phyloP scores from a whole-genome alignment of 2,888 invertebrate genomes.

The Clistopyga incitator region DNA sequence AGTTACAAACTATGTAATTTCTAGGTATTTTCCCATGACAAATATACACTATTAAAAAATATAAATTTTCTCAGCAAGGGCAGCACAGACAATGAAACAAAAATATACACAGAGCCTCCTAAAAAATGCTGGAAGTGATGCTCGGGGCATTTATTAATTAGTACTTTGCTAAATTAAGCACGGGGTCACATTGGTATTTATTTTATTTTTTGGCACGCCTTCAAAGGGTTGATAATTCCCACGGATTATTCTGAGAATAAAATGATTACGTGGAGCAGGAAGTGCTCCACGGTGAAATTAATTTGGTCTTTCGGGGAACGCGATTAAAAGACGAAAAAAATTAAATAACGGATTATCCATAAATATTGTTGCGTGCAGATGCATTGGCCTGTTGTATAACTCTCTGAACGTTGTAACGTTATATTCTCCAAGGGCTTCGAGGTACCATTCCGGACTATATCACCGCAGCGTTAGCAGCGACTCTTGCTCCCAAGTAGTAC shows the following conservation, averaged over 20 bases:
- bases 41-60: too few species aligned
- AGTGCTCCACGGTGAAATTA: slow-evolving; percentile 11
- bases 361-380: slow-evolving; percentile 22
- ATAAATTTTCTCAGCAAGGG: too few species aligned
- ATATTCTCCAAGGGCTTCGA: slow-evolving; percentile 32
- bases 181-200: too few species aligned
- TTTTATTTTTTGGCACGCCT: not conserved
- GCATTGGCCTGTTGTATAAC: slow-evolving; percentile 27
- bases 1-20: too few species aligned
- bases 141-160: not conserved
- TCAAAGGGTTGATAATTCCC: not conserved
- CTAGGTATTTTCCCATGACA: too few species aligned
- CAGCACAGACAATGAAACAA: not conserved
- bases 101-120: not conserved
- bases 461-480: slow-evolving; percentile 35
- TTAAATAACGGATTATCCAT: not conserved
- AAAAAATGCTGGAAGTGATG: not conserved
- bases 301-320: not conserved
- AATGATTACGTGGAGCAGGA: not conserved
- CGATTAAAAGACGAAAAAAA: not conserved
- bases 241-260: not conserved
- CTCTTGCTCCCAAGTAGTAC: slow-evolving; percentile 46
- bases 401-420: slow-evolving; percentile 2
- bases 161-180: not conserved
- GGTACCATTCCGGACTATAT: slow-evolving; percentile 16